Percentiles rank a stretch among this genome's conserved stretches.
These are phyloP conservation scores for Embidobia sp. DNA, from an alignment of 2,888 invertebrate genomes.

Conservation along the genomic window DNA sequence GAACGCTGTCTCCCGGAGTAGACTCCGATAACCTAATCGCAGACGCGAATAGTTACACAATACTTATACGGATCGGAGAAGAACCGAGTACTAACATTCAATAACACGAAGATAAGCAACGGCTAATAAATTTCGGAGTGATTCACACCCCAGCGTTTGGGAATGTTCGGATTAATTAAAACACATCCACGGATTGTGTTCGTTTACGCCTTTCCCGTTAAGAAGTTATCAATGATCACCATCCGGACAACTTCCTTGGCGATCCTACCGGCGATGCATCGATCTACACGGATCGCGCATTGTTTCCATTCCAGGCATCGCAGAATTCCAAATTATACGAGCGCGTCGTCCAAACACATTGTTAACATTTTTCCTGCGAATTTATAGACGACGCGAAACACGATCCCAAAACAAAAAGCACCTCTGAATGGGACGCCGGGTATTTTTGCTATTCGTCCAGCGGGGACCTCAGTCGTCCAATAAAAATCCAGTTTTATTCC, in stretches of 20 bases:
- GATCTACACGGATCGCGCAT: slow-evolving; percentile 47
- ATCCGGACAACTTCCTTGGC: slow-evolving; percentile 60
- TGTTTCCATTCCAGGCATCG: slow-evolving; percentile 36
- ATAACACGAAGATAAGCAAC: slow-evolving; percentile 75
- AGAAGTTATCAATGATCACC: slow-evolving; percentile 60
- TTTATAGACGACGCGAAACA: slow-evolving; percentile 35
- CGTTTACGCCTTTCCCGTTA: slow-evolving; percentile 61
- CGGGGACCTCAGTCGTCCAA: slow-evolving; percentile 16
- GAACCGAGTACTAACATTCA: slow-evolving; percentile 75
- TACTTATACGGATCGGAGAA: slow-evolving; percentile 66
- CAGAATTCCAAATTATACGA: slow-evolving; percentile 47
- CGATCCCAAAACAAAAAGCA: slow-evolving; percentile 18
- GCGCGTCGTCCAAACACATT: slow-evolving; percentile 24
- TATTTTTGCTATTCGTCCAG: slow-evolving; percentile 18
- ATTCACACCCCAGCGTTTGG: slow-evolving; percentile 72
- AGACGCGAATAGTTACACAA: slow-evolving; percentile 76
- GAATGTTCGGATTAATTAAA: slow-evolving; percentile 72
- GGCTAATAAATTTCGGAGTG: slow-evolving; percentile 77
- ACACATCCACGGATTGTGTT: slow-evolving; percentile 65
- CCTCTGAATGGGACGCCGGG: slow-evolving; percentile 5
- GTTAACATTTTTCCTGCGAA: slow-evolving; percentile 52
- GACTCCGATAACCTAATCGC: slow-evolving; percentile 79
- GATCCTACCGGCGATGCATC: slow-evolving; percentile 40
- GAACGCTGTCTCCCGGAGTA: too few relatives aligned
- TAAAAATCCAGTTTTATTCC: slow-evolving; percentile 53